These are phyloP conservation scores for Pelecanoides urinatrix DNA, from an alignment of 2,113 vertebrate genomes.

Conservation along the genomic window DNA sequence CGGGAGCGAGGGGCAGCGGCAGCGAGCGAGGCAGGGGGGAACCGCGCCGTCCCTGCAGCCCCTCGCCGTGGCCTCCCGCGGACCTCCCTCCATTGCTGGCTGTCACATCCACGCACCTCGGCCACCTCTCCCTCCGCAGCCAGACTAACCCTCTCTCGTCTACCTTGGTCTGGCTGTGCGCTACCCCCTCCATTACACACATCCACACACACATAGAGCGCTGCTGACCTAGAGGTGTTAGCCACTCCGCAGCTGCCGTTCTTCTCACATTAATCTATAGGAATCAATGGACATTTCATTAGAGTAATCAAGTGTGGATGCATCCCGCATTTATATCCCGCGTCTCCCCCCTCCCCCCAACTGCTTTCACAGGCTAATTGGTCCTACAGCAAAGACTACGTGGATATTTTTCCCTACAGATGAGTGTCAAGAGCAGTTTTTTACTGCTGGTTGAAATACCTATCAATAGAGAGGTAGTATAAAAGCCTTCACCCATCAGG, in stretches of 20 bases:
- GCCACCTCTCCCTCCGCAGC: not conserved
- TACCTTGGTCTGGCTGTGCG: not conserved
- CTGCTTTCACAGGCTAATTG: slow-evolving; percentile 77
- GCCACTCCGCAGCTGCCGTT: slow-evolving; percentile 78
- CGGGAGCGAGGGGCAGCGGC: not conserved
- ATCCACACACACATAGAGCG: slow-evolving; percentile 4
- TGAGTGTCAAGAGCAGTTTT: slow-evolving; percentile 76
- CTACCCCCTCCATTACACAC: not conserved
- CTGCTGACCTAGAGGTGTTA: slow-evolving; percentile 77
- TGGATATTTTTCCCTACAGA: slow-evolving; percentile 77
- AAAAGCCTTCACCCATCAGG: slow-evolving; percentile 69
- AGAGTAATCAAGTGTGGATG: slow-evolving; percentile 85
- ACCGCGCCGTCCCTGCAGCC: not conserved
- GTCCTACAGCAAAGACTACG: slow-evolving; percentile 73
- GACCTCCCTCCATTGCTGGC: not conserved
- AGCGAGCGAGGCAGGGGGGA: not conserved
- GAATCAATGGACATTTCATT: slow-evolving; percentile 88
- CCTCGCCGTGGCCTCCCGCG: not conserved
- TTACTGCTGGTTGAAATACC: slow-evolving; percentile 74
- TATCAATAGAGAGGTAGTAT: slow-evolving; percentile 66
- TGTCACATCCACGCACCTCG: not conserved
- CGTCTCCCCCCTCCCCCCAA: slow-evolving; percentile 41
- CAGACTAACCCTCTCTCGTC: not conserved
- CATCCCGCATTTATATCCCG: slow-evolving; percentile 77
- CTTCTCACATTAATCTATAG: slow-evolving; percentile 86